Conservation (phyloP, 2,797 vertebrate genomes). For the Lutjanus argentimaculatus region DNA sequence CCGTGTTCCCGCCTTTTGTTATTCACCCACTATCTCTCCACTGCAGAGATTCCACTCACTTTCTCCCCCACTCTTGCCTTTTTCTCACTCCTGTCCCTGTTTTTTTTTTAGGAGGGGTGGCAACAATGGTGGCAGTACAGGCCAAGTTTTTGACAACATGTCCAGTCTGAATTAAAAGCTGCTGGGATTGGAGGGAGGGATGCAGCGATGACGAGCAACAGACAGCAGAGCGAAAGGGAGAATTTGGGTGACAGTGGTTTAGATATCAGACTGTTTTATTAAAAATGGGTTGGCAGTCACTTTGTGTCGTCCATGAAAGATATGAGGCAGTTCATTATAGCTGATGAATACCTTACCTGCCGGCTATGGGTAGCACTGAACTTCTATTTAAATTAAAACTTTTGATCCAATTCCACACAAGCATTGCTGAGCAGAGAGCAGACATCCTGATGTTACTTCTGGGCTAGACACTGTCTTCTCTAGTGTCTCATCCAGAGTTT, state of each 20-base stretch:
- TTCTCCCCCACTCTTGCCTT: conserved; percentile 14
- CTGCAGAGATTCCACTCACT: conserved; percentile 71
- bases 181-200: conserved; percentile 9
- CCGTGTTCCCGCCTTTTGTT: conserved; percentile 65
- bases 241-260: conserved; percentile 26
- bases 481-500: not conserved
- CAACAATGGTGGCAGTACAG: conserved; percentile 42
- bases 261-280: conserved; percentile 22
- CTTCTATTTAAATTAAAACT: not conserved
- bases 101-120: conserved; percentile 30
- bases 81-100: conserved; percentile 30
- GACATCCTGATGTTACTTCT: not conserved
- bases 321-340: conserved; percentile 33
- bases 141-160: conserved; percentile 57
- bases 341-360: conserved; percentile 30
- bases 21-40: conserved; percentile 69
- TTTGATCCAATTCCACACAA: conserved; percentile 3
- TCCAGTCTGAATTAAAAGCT: conserved; percentile 52
- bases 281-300: conserved; percentile 11
- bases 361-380: not conserved
- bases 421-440: not conserved
- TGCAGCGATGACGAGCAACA: not conserved
- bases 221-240: conserved; percentile 9
- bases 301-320: conserved; percentile 23
- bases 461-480: not conserved